Base-by-base conservation (phyloP, 2,888 invertebrate genomes). In the Torymus texanus region DNA sequence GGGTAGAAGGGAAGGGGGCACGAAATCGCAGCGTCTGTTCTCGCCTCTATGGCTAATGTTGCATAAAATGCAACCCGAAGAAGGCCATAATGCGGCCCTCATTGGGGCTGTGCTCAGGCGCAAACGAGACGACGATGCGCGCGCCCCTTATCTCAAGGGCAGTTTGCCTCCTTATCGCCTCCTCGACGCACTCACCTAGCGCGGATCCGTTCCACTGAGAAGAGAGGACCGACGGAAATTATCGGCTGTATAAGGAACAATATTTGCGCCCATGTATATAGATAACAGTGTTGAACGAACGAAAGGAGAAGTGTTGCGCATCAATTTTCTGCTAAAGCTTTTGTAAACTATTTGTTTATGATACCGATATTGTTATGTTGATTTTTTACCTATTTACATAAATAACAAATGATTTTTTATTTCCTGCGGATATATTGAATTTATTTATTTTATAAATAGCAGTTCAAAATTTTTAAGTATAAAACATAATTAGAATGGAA, bases 241-340 rank as follows among this genome's bases (percentile, higher is more conserved):
- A 88, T 84, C 85, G 84, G 84, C 83, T 85, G 85, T 85, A 84
- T 80, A 85, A 85, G 85, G 84, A 86, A 86, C 83, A 86, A 86
- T 86, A 84, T 83, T 80, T 66, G 68, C 61, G 76, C 51, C 0
- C 3, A 18, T n/a, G 18, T 21, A 21, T 21, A 21, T 55, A 2
- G 5, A 16, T 41, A 8, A 8, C 41, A 1, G 8, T 41, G 41
- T 41, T 41, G 8, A 5, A 0, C 41, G 41, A 41, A 41, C 41
- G 41, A 41, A 41, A 41, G 41, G 41, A 41, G 41, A 41, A 41
- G 41, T 41, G 41, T 41, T 21, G 21, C 21, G 41, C 41, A 41
- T 41, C 41, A 8, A 41, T 41, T 41, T 41, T 41, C 41, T 8
- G 41, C 1, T 0, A 41, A 41, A 41, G 5, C 41, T 41, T 41